phyloP scores from a whole-genome alignment of 92 coral and sea anemone species.

The Zoanthus gigantus region DNA sequence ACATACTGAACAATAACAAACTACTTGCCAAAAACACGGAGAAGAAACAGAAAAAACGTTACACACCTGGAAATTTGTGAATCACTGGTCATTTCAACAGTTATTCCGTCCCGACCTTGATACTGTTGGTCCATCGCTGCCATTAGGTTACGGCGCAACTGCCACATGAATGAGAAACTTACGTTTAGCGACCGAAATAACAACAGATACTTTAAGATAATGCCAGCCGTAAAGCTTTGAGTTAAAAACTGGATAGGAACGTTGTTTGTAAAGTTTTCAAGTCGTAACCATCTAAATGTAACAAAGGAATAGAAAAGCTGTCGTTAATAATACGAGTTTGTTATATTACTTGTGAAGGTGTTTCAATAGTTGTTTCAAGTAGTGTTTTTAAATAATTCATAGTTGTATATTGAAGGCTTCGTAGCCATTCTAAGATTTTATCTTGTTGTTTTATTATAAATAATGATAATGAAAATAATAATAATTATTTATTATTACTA shows the following conservation, averaged over 20 bases:
- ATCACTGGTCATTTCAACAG: slow-evolving; percentile 69
- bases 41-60: not conserved
- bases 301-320: not conserved
- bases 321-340: too few species aligned
- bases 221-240: not conserved
- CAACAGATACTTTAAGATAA: not conserved
- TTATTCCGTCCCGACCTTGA: slow-evolving; percentile 88
- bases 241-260: not conserved
- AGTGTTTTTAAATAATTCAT: not conserved
- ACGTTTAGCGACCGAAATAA: not conserved
- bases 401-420: too few species aligned
- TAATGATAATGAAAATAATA: too few species aligned
- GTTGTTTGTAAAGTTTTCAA: not conserved
- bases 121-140: slow-evolving; percentile 86
- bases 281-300: not conserved
- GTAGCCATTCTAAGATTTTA: too few species aligned
- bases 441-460: too few species aligned
- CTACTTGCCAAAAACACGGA: too few species aligned
- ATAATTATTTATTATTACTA: too few species aligned
- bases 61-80: slow-evolving; percentile 2
- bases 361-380: not conserved
- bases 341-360: not conserved
- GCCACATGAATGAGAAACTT: slow-evolving; percentile 34
- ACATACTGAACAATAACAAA: not conserved
- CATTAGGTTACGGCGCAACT: slow-evolving; percentile 87